These are phyloP conservation scores for Gavialis gangeticus DNA, from an alignment of 2,113 vertebrate species.

Conservation along the genomic window DNA sequence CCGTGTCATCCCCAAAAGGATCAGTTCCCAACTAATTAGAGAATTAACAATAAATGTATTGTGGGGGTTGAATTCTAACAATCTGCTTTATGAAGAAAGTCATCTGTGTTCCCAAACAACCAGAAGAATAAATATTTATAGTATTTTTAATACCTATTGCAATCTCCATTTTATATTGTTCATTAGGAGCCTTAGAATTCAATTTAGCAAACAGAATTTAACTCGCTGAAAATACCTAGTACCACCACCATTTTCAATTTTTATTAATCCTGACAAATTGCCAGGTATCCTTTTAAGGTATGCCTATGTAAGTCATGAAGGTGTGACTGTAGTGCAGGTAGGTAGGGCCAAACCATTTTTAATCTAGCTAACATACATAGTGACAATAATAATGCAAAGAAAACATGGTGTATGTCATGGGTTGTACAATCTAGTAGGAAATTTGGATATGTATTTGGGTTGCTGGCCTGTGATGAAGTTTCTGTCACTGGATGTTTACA, in stretches of 20 bases:
- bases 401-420: too few relatives aligned
- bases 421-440: too few relatives aligned
- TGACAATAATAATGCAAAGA: too few relatives aligned
- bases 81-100: conserved; percentile 60
- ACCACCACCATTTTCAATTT: not conserved
- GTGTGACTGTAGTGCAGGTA: too few relatives aligned
- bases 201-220: not conserved
- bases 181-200: conserved; percentile 16
- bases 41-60: conserved; percentile 45
- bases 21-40: conserved; percentile 28
- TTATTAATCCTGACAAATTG: accelerated
- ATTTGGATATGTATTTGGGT: too few relatives aligned
- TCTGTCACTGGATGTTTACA: too few relatives aligned
- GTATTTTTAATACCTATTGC: not conserved
- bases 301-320: too few relatives aligned
- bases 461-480: too few relatives aligned
- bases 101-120: conserved; percentile 48
- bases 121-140: conserved; percentile 57
- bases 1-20: not conserved
- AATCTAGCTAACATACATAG: too few relatives aligned
- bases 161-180: not conserved
- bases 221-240: not conserved
- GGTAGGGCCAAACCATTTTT: too few relatives aligned
- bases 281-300: too few relatives aligned
- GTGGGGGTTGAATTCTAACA: conserved; percentile 31